phyloP scores from a whole-genome alignment of 2,113 vertebrate species.

The Dipodomys ordii region DNA sequence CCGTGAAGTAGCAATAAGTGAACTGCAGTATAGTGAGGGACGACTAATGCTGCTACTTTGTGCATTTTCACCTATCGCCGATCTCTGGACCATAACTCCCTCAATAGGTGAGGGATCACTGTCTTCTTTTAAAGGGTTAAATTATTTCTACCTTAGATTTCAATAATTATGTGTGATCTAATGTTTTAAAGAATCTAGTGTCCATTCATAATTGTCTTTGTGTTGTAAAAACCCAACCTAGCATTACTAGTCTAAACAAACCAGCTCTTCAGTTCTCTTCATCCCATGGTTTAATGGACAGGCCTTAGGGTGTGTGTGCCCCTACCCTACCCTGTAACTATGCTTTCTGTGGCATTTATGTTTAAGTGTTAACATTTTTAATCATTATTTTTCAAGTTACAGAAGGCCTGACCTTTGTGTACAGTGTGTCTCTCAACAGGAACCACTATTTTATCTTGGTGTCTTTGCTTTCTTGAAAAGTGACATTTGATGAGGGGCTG shows the following conservation, averaged over 20 bases:
- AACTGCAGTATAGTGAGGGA: too few species aligned
- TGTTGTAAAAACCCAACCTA: not conserved
- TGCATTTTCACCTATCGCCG: too few species aligned
- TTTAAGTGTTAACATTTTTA: not conserved
- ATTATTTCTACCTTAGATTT: too few species aligned
- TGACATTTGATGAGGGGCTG: not conserved
- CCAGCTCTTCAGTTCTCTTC: not conserved
- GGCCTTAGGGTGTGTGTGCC: not conserved
- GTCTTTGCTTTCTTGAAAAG: conserved; percentile 41
- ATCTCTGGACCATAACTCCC: too few species aligned
- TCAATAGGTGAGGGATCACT: too few species aligned
- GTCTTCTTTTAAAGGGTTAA: too few species aligned
- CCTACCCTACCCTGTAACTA: too few species aligned
- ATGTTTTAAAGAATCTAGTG: not conserved
- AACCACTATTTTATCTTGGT: not conserved
- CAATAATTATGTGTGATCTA: not conserved
- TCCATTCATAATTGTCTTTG: not conserved
- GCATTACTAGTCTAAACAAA: not conserved
- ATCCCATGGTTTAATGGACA: not conserved
- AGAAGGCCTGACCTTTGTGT: conserved; percentile 13
- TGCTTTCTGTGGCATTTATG: not conserved
- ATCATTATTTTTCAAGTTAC: not conserved
- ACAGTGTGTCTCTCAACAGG: not conserved
- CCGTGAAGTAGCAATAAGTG: too few species aligned
- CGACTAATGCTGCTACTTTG: too few species aligned